A percentile compares a stretch with the other conserved stretches of the same genome.
These are phyloP conservation scores for Seriola dumerili DNA, from an alignment of 2,113 vertebrate genomes.

Conservation along the genomic window DNA sequence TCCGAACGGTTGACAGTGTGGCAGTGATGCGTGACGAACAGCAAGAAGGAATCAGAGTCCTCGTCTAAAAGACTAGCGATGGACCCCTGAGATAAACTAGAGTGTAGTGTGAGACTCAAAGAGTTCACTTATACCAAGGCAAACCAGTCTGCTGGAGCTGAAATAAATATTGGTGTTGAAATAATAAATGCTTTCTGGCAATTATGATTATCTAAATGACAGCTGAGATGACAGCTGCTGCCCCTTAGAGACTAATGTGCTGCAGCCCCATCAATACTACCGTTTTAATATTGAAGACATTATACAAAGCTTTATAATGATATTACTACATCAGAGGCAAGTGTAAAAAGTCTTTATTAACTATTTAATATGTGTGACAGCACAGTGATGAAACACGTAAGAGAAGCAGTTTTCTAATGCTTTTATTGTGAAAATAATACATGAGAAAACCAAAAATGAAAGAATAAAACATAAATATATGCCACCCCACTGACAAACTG, in stretches of 20 bases:
- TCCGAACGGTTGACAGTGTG: neutral
- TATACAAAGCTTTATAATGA: neutral
- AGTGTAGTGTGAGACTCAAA: neutral
- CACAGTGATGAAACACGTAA: neutral
- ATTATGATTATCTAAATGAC: neutral
- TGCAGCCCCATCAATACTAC: neutral
- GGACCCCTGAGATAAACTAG: neutral
- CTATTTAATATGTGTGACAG: neutral
- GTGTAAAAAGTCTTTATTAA: neutral
- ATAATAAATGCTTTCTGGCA: slow-evolving; percentile 29
- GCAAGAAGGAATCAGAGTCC: neutral
- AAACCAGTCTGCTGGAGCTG: slow-evolving; percentile 1
- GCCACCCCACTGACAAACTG: neutral
- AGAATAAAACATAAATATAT: slow-evolving; percentile 5
- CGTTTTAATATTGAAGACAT: neutral
- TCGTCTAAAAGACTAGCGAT: neutral
- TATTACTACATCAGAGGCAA: neutral
- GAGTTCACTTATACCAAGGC: slow-evolving; percentile 5
- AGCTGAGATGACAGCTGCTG: slow-evolving; percentile 1
- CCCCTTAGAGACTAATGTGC: neutral
- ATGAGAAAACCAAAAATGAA: neutral
- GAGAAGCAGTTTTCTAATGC: neutral
- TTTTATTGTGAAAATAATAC: slow-evolving; percentile 22
- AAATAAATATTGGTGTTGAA: slow-evolving; percentile 52
- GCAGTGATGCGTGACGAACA: neutral